Evolutionary conservation across 2,888 invertebrate genomes (phyloP), one percentile per base, ranked within the genome.

Genomic region (Drosophila kambysellisi): DNA sequence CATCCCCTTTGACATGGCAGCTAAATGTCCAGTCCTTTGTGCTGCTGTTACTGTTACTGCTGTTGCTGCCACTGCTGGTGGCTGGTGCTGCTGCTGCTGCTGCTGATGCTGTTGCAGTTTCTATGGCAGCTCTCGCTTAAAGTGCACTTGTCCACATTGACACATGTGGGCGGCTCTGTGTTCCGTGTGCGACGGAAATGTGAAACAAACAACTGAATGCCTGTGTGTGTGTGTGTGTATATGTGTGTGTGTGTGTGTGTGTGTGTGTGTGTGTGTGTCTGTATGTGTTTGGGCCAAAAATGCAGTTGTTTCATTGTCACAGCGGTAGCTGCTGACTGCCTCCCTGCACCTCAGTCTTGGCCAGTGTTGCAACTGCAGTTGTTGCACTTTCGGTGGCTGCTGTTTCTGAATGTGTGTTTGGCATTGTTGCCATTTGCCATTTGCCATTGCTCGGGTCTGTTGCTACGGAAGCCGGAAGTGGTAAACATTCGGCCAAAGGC

Each of bases 141-240:
- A 88, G 84, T 90, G 78, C 89, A 87, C 82, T 90, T 89, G 88
- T 88, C 88, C 88, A 78, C 89, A 79, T 83, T 90, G 91, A 90
- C 89, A 84, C 71, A 77, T 87, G 84, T 82, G 88, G 82, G 81
- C 69, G 87, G 71, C 56, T 72, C 71, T 43, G 57, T 76, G 41
- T 58, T 69, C 57, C 70, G 73, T 83, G 82, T 87, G 85, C 80
- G 80, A 81, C 85, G 89, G 86, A 86, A 86, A 86, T 89, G 86
- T 88, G 89, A 79, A 88, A 88, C 89, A 88, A 86, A 79, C 74
- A 70, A 69, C 60, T 63, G 46, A 25, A 30, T 58, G 32, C 51
- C 30, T 53, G 41, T 63, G 12, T 43, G 12, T 62, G 12, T 30
- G 20, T 41, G 15, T 61, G 6, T 30, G 17, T 58, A 63, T 60